Percentiles rank a stretch among this genome's conserved stretches.
phyloP scores from a whole-genome alignment of 1,140 invertebrate genomes.

The Drusus annulatus region DNA sequence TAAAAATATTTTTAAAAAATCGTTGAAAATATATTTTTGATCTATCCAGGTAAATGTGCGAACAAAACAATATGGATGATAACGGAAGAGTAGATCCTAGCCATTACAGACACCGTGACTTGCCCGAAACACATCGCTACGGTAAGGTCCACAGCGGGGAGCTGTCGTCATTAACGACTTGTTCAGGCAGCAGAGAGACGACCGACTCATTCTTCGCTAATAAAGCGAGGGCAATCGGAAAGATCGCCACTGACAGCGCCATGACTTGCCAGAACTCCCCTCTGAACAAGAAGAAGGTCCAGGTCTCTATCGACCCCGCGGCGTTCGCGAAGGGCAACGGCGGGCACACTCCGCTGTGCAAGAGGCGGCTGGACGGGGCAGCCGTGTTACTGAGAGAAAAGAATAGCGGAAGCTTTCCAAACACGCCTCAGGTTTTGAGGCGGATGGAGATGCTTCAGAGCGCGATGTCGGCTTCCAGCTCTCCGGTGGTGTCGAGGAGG shows the following conservation, averaged over 20 bases:
- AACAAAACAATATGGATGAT: constrained; percentile 52
- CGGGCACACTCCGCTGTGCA: constrained; percentile 49
- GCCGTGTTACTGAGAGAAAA: constrained; percentile 46
- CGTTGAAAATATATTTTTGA: too few relatives aligned
- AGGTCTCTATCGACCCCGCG: constrained; percentile 54
- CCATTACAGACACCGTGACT: constrained; percentile 54
- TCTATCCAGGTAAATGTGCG: background rate
- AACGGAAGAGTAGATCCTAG: constrained; percentile 32
- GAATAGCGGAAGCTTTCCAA: constrained; percentile 57
- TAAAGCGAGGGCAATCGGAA: constrained; percentile 48
- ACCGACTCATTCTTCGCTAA: constrained; percentile 38
- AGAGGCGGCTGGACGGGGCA: constrained; percentile 47
- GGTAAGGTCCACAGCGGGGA: constrained; percentile 42
- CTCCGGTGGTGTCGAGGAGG: constrained; percentile 52
- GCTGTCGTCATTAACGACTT: constrained; percentile 38
- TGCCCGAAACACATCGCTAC: constrained; percentile 58
- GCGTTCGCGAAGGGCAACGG: constrained; percentile 39
- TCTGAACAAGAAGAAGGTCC: constrained; percentile 47
- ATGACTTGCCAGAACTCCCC: constrained; percentile 57
- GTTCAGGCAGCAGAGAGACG: constrained; percentile 18
- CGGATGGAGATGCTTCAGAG: constrained; percentile 52
- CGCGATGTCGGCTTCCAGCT: constrained; percentile 51
- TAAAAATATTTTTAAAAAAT: too few relatives aligned
- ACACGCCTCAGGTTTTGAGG: constrained; percentile 54
- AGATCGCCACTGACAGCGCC: constrained; percentile 40